Base-by-base conservation (phyloP, 2,888 invertebrate genomes). In the Heliconius ismenius region DNA sequence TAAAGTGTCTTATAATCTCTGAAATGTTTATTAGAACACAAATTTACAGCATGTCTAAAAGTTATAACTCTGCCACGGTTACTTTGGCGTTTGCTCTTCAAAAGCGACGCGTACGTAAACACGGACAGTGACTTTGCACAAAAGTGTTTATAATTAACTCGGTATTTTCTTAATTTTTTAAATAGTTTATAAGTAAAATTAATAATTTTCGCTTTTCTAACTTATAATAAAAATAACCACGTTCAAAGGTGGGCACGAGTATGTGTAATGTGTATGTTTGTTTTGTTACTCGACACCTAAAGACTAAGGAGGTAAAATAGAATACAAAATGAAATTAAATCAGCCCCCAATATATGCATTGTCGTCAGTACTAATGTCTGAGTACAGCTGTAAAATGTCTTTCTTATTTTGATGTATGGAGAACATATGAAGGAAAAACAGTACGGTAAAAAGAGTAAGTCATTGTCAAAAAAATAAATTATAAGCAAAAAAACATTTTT, bases 11-110 rank as follows among this genome's bases (percentile, higher is more conserved):
- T 54, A 32, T 58, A 3, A 58, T n/a, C 24, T 32, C 24, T 70
- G 58, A 21, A 28, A 58, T 70, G 70, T 70, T 70, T 32, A 70
- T 58, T 70, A 58, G 2, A 70, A 70, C 24, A 69, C 28, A 15
- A 63, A 70, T 32, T 43, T n/a, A 69, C 18, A 63, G 43, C 26
- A 36, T 62, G 73, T 63, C 28, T 63, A 64, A 64, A 62, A 74
- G 70, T 68, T n/a, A 69, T 65, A 36, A 43, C 49, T 74, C 36
- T n/a, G 39, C 36, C n/a, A 10, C 39, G 24, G 75, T 69, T 73
- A 67, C 76, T 74, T 78, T 78, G 73, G 76, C 76, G 69, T 76
- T 54, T 58, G 63, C 75, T 36, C 73, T 75, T 67, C 67, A 73
- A 72, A 73, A 75, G 58, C 58, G 58, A 77, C 39, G 32, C 70